These are phyloP conservation scores for Xenopus tropicalis DNA, from an alignment of 2,113 vertebrate species.

Conservation along the genomic window DNA sequence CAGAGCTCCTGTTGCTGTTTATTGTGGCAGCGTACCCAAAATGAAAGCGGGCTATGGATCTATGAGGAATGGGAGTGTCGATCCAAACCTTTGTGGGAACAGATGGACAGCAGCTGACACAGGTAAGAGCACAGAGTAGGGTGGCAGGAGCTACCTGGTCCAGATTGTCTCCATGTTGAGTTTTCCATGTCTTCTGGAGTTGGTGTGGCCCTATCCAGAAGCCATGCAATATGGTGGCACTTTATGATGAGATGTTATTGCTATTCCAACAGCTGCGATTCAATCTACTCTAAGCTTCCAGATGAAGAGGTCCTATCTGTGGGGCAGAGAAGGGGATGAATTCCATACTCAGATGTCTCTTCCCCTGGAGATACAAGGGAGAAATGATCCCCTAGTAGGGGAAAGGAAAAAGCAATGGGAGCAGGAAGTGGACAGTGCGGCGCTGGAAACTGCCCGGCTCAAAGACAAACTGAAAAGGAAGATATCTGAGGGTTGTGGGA, in stretches of 20 bases:
- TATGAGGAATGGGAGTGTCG: not conserved
- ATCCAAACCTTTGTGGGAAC: slow-evolving; percentile 30
- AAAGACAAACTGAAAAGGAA: slow-evolving; percentile 57
- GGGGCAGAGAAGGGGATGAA: not conserved
- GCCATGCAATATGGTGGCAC: no score
- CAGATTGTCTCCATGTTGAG: not conserved
- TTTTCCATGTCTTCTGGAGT: no score
- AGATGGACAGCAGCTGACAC: slow-evolving; percentile 42
- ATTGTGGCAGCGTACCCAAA: slow-evolving; percentile 45
- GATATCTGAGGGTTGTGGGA: slow-evolving; percentile 46
- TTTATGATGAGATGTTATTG: no score
- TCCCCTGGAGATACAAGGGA: slow-evolving; percentile 20
- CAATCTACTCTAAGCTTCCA: slow-evolving; percentile 10
- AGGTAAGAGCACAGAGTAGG: slow-evolving; percentile 10
- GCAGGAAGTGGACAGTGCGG: slow-evolving; percentile 44
- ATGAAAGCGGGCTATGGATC: slow-evolving; percentile 9
- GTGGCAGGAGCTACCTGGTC: not conserved
- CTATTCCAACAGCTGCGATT: slow-evolving; percentile 46
- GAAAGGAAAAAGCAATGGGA: not conserved
- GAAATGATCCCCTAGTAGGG: rapidly evolving
- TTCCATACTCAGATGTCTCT: not conserved
- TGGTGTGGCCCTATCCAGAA: no score
- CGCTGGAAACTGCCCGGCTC: slow-evolving; percentile 50
- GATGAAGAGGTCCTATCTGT: slow-evolving; percentile 22
- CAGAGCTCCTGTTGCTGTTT: slow-evolving; percentile 29